Percentiles rank a stretch among this genome's conserved stretches.
Evolutionary conservation across 1,140 invertebrate genomes (phyloP).

Genomic region (Sitophilus oryzae): DNA sequence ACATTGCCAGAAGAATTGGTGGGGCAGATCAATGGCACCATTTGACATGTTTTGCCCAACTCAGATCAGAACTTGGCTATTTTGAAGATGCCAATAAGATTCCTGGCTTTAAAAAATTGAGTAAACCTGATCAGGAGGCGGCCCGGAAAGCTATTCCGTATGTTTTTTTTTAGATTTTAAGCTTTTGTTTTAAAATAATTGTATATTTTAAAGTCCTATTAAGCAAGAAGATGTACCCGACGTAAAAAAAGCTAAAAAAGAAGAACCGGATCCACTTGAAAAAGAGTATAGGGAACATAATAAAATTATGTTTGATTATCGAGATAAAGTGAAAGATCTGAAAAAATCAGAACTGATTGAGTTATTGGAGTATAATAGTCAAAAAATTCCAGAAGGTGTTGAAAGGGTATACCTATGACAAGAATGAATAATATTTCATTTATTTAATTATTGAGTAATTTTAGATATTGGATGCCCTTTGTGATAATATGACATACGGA

Average conservation of each 20-base stretch:
- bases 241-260: conserved; percentile 63
- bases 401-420: conserved; percentile 52
- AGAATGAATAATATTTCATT: conserved; percentile 17
- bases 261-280: conserved; percentile 47
- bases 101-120: conserved; percentile 68
- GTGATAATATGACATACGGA: conserved; percentile 87
- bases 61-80: conserved; percentile 70
- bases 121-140: conserved; percentile 65
- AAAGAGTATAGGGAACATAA: conserved; percentile 69
- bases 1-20: conserved; percentile 72
- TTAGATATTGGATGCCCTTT: conserved; percentile 69
- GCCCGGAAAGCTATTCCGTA: conserved; percentile 65
- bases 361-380: conserved; percentile 68
- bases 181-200: conserved; percentile 12
- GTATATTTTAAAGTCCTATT: conserved; percentile 46
- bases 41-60: conserved; percentile 82
- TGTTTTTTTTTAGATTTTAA: conserved; percentile 32
- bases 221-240: conserved; percentile 52
- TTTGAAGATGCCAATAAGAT: conserved; percentile 63
- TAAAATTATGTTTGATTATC: conserved; percentile 67
- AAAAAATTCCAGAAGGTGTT: conserved; percentile 58
- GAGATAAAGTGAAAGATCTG: conserved; percentile 49
- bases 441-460: conserved; percentile 30
- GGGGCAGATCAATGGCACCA: conserved; percentile 85
- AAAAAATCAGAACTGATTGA: conserved; percentile 55